These are phyloP conservation scores for Noctua comes DNA, from an alignment of 2,888 invertebrate genomes.

Conservation along the genomic window DNA sequence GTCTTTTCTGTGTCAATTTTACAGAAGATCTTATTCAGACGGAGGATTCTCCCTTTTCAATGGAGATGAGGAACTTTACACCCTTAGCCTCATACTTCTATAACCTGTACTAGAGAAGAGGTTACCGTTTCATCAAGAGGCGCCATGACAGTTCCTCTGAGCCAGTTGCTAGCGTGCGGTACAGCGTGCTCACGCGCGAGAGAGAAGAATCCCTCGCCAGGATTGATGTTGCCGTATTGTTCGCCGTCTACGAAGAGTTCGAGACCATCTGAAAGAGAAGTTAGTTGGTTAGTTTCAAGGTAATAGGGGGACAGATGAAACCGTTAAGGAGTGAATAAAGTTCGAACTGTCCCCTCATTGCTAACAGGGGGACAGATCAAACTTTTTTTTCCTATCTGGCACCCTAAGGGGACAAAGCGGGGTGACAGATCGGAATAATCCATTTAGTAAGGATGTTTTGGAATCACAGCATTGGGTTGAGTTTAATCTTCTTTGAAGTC, in stretches of 20 bases:
- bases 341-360: no score
- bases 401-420: no score
- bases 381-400: no score
- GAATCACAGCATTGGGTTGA: background rate
- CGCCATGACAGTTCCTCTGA: constrained; percentile 83
- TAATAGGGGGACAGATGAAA: no score
- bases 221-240: constrained; percentile 85
- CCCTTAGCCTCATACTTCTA: background rate
- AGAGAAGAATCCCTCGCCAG: constrained; percentile 86
- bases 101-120: background rate
- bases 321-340: no score
- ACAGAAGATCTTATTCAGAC: background rate
- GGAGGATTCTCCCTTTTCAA: background rate
- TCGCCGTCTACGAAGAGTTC: constrained; percentile 89
- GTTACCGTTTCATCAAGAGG: constrained; percentile 85
- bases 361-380: no score
- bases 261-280: constrained; percentile 83
- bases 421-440: no score
- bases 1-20: background rate
- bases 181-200: constrained; percentile 80
- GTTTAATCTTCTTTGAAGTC: background rate
- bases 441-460: background rate
- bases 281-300: background rate
- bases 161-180: constrained; percentile 83
- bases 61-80: background rate